phyloP scores from a whole-genome alignment of 1,140 invertebrate species.

The Pseudobourletiella spinata region DNA sequence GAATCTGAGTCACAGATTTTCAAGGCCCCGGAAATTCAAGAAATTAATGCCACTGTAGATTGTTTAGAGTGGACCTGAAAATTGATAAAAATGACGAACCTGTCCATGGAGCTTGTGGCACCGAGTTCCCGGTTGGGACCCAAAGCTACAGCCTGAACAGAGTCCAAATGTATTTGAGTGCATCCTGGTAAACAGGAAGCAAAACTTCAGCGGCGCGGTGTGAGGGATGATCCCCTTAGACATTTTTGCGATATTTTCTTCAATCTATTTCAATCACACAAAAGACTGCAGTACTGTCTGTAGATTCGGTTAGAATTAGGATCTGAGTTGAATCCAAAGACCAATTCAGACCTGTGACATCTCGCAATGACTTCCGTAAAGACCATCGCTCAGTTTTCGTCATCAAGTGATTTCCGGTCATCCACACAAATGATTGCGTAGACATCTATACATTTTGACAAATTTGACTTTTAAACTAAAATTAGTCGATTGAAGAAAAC shows the following conservation, averaged over 20 bases:
- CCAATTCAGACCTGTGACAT: conserved; percentile 90
- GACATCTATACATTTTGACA: conserved; percentile 52
- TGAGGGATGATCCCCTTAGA: not conserved
- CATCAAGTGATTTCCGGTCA: conserved; percentile 58
- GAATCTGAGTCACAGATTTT: conserved; percentile 36
- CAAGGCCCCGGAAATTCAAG: conserved; percentile 35
- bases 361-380: conserved; percentile 81
- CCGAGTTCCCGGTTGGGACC: conserved; percentile 74
- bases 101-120: conserved; percentile 68
- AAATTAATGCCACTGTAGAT: too few relatives aligned
- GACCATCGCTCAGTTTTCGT: conserved; percentile 75
- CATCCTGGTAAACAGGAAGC: too few relatives aligned
- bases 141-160: conserved; percentile 91
- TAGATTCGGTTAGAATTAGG: conserved; percentile 85
- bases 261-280: conserved; percentile 77
- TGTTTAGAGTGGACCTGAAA: not conserved
- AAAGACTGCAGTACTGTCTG: conserved; percentile 88
- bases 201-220: too few relatives aligned
- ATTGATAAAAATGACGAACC: conserved; percentile 45
- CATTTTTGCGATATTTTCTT: not conserved
- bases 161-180: conserved; percentile 54
- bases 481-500: not conserved
- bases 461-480: not conserved
- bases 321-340: conserved; percentile 67
- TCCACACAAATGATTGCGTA: conserved; percentile 84